phyloP scores from a whole-genome alignment of 2,797 vertebrate genomes.

The Oryzias sinensis region DNA sequence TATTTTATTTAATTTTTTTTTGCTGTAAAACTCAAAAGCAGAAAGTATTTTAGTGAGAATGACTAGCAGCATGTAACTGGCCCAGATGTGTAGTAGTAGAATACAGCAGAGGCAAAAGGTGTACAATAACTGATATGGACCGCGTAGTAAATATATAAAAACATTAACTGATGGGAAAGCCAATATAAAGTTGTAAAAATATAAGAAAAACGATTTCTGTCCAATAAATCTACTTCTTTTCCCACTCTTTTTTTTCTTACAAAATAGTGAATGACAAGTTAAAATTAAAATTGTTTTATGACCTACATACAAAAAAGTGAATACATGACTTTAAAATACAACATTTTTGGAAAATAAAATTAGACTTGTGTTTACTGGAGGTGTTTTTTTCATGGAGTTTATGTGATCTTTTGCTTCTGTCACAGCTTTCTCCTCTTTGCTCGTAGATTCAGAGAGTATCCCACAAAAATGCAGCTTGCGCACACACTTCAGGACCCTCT shows the following conservation, averaged over 20 bases:
- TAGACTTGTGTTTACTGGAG: slow-evolving; percentile 21
- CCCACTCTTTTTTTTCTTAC: slow-evolving; percentile 42
- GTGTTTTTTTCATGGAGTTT: slow-evolving; percentile 6
- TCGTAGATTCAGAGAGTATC: too few species aligned
- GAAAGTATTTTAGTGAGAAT: slow-evolving; percentile 52
- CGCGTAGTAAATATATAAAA: slow-evolving; percentile 65
- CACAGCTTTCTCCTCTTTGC: not conserved
- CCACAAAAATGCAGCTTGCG: too few species aligned
- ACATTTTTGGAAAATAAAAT: slow-evolving; percentile 45
- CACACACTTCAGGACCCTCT: too few species aligned
- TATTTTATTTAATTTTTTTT: slow-evolving; percentile 41
- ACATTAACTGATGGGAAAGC: slow-evolving; percentile 67
- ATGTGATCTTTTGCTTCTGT: not conserved
- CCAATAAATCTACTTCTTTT: slow-evolving; percentile 37
- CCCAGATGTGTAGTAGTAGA: slow-evolving; percentile 66
- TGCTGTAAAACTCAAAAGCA: slow-evolving; percentile 42
- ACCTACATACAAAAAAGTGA: slow-evolving; percentile 57
- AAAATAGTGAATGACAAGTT: slow-evolving; percentile 64
- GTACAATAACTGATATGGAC: slow-evolving; percentile 71
- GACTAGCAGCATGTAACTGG: slow-evolving; percentile 65
- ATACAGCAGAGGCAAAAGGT: slow-evolving; percentile 69
- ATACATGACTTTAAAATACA: slow-evolving; percentile 58
- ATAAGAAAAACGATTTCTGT: slow-evolving; percentile 65
- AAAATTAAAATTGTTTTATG: slow-evolving; percentile 61
- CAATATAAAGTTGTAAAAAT: slow-evolving; percentile 70